phyloP scores from a whole-genome alignment of 1,140 invertebrate genomes.

The Drosophila jambulina region DNA sequence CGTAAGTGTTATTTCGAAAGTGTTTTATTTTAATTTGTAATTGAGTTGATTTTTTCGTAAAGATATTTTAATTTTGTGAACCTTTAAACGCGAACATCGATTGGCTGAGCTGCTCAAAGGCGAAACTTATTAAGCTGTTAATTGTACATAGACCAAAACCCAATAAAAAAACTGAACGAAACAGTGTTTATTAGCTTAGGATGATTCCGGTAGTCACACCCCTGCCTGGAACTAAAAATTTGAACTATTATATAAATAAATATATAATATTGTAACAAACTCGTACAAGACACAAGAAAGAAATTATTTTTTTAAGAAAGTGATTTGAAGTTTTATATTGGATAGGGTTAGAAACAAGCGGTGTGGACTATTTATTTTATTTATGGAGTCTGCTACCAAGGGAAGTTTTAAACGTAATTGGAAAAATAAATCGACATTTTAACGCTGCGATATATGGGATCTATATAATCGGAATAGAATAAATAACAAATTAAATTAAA shows the following conservation, averaged over 20 bases:
- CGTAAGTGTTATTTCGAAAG: slow-evolving; percentile 69
- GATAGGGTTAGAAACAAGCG: no score
- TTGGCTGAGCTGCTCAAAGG: slow-evolving; percentile 19
- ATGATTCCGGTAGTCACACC: slow-evolving; percentile 31
- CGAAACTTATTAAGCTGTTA: slow-evolving; percentile 31
- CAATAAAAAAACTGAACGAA: slow-evolving; percentile 8
- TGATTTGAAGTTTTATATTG: neutral
- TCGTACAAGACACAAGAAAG: slow-evolving; percentile 26
- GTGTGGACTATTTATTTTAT: neutral
- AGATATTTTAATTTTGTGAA: slow-evolving; percentile 34
- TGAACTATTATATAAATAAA: slow-evolving; percentile 13
- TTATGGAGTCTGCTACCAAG: no score
- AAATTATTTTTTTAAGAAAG: slow-evolving; percentile 49
- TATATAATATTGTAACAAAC: slow-evolving; percentile 40
- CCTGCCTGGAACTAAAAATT: slow-evolving; percentile 52
- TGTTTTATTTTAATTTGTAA: slow-evolving; percentile 45
- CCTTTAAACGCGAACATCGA: slow-evolving; percentile 7
- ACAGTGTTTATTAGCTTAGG: slow-evolving; percentile 50
- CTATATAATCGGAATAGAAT: no score
- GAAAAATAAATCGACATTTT: no score
- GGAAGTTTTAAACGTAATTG: no score
- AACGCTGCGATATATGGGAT: no score
- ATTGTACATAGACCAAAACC: slow-evolving; percentile 39
- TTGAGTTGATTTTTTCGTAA: slow-evolving; percentile 29
- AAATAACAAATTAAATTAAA: no score